phyloP scores from a whole-genome alignment of 2,888 invertebrate genomes.

The Pristionchus entomophagus region DNA sequence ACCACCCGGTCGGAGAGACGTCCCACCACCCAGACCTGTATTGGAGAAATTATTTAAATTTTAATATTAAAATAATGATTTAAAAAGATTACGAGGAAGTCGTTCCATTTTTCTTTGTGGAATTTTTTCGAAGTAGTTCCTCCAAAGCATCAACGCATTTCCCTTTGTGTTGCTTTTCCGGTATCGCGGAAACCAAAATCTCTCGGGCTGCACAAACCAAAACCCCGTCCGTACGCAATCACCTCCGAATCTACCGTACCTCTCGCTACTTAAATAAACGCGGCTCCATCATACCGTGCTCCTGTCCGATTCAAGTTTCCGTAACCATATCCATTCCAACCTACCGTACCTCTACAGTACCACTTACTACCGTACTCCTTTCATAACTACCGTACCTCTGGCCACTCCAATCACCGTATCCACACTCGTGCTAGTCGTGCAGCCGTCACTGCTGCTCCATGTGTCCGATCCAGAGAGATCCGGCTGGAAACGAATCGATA shows the following conservation, averaged over 20 bases:
- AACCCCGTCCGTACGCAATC: background rate
- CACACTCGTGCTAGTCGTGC: conserved; percentile 31
- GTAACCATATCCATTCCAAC: too few species aligned
- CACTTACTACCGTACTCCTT: too few species aligned
- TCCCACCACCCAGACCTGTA: background rate
- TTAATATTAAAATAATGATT: background rate
- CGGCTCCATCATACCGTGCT: background rate
- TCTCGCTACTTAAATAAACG: background rate
- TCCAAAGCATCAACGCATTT: too few species aligned
- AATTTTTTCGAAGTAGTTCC: too few species aligned
- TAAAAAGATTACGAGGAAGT: background rate
- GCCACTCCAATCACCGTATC: conserved; percentile 45
- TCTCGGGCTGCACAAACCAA: background rate
- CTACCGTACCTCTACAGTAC: background rate
- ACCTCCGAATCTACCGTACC: background rate
- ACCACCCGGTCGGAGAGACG: background rate
- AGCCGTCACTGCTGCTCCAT: conserved; percentile 16
- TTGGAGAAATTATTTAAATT: background rate
- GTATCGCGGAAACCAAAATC: too few species aligned
- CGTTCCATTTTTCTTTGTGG: background rate
- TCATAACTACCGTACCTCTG: background rate
- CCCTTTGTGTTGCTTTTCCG: too few species aligned
- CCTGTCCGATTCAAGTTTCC: background rate
- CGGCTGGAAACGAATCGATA: conserved; percentile 21
- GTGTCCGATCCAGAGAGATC: conserved; percentile 44